Evolutionary conservation across 2,888 invertebrate genomes (phyloP).

Genomic region (Ophraella communa): DNA sequence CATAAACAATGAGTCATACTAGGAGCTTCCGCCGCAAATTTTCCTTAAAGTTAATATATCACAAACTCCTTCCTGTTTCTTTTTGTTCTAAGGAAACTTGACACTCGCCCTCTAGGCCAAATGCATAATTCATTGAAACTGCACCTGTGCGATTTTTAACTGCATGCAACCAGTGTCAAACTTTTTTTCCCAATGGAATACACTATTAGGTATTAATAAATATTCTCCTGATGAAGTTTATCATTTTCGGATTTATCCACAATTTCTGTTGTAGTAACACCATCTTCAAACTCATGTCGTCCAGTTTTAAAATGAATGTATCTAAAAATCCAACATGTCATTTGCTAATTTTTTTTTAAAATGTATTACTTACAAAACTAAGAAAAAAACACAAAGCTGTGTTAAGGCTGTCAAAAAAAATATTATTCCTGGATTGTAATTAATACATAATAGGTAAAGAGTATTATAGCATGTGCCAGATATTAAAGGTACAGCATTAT

Average conservation of each 20-base stretch:
- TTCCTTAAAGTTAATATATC: no score
- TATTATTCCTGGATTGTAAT: constrained; percentile 67
- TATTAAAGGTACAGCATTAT: constrained; percentile 79
- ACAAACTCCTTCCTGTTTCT: no score
- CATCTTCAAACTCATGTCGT: constrained; percentile 29
- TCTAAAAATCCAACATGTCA: constrained; percentile 13
- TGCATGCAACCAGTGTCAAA: no score
- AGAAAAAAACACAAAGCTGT: constrained; percentile 70
- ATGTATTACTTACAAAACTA: constrained; percentile 68
- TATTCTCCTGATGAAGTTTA: neutral
- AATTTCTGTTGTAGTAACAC: neutral
- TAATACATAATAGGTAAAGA: constrained; percentile 73
- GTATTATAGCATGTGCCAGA: constrained; percentile 77
- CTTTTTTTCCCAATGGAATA: no score
- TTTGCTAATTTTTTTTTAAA: neutral
- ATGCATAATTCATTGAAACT: no score
- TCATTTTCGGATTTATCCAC: neutral
- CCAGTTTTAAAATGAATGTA: constrained; percentile 33
- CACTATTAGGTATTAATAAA: neutral
- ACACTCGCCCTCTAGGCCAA: no score
- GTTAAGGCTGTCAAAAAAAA: constrained; percentile 77
- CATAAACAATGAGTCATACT: no score
- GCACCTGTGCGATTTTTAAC: no score
- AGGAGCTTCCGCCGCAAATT: no score
- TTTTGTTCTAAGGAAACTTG: no score